These are phyloP conservation scores for Lasioglossum albipes DNA, from an alignment of 1,140 invertebrate genomes.

Conservation along the genomic window DNA sequence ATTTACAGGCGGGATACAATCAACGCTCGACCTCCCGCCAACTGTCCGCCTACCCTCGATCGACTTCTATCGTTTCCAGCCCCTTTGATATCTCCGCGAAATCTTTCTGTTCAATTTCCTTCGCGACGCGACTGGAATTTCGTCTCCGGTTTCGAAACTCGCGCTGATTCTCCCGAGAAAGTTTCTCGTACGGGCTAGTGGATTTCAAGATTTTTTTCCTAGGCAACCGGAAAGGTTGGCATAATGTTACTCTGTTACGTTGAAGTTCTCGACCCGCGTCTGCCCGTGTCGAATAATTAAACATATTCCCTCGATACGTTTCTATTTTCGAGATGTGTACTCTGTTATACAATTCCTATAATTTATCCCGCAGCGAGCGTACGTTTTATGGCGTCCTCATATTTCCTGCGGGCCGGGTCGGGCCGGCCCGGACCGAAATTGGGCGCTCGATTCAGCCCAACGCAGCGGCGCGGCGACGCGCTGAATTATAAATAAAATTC, in stretches of 20 bases:
- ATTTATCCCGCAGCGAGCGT: background rate
- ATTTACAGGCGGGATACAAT: conserved; percentile 39
- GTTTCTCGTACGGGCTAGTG: no score
- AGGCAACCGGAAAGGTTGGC: no score
- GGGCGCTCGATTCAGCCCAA: conserved; percentile 5
- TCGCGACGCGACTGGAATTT: background rate
- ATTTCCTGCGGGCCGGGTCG: background rate
- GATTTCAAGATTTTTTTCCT: no score
- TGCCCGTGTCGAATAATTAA: background rate
- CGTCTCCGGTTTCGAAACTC: no score
- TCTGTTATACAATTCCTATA: background rate
- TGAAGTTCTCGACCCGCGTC: background rate
- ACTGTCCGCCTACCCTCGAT: background rate
- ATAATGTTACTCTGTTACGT: no score
- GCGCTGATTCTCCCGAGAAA: no score
- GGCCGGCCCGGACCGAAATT: background rate
- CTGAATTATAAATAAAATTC: conserved; percentile 32
- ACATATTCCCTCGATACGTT: background rate
- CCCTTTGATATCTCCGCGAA: background rate
- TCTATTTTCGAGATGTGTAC: background rate
- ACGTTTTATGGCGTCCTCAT: background rate
- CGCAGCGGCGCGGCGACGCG: background rate
- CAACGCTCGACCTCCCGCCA: conserved; percentile 24
- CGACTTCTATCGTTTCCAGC: conserved; percentile 7
- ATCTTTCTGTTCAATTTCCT: background rate